phyloP scores from a whole-genome alignment of 2,888 invertebrate species.

The Arctia plantaginis region DNA sequence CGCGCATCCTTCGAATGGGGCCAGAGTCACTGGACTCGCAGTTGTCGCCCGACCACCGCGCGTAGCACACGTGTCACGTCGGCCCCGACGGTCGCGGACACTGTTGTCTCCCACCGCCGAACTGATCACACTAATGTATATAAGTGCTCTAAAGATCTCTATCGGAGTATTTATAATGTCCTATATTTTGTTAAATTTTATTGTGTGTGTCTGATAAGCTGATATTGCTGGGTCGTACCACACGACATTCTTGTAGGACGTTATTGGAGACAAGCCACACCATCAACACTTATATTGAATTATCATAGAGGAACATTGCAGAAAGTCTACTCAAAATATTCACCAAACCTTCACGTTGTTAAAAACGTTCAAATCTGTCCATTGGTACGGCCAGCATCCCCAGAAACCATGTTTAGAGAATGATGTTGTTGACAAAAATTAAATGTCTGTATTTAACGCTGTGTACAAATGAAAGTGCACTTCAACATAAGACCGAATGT shows the following conservation, averaged over 20 bases:
- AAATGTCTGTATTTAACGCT: conserved; percentile 82
- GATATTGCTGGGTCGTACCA: conserved; percentile 73
- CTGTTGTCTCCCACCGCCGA: conserved; percentile 81
- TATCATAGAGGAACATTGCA: conserved; percentile 35
- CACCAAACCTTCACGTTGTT: conserved; percentile 35
- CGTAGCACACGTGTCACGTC: conserved; percentile 1
- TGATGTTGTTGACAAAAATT: conserved; percentile 78
- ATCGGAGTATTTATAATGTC: conserved; percentile 76
- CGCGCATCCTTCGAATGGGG: conserved; percentile 16
- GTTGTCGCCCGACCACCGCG: conserved; percentile 17
- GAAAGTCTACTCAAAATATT: conserved; percentile 30
- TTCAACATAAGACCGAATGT: conserved; percentile 78
- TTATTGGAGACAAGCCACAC: conserved; percentile 39
- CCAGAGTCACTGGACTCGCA: conserved; percentile 2
- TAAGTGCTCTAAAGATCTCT: conserved; percentile 80
- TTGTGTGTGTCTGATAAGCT: conserved; percentile 79
- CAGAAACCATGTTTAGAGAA: conserved; percentile 72
- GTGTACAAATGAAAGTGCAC: conserved; percentile 87
- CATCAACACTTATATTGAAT: conserved; percentile 34
- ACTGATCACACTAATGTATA: conserved; percentile 70
- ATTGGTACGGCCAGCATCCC: conserved; percentile 67
- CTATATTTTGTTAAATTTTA: conserved; percentile 86
- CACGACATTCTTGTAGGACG: conserved; percentile 54
- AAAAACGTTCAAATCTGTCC: conserved; percentile 51
- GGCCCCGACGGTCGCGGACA: conserved; percentile 62